These are phyloP conservation scores for Sinelater perroti DNA, from an alignment of 2,888 invertebrate species.

Conservation along the genomic window DNA sequence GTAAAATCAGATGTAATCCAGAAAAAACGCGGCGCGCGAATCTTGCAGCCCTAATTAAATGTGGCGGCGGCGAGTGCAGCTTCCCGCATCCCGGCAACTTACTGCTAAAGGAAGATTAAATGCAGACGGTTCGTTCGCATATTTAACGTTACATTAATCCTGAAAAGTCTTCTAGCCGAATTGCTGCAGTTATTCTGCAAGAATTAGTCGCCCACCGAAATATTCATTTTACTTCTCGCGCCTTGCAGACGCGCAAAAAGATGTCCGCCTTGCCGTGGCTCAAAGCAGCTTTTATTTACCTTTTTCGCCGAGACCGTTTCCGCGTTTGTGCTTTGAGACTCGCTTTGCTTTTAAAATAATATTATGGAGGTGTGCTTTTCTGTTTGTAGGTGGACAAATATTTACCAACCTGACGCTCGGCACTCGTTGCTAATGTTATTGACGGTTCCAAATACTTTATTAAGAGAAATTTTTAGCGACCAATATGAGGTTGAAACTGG, in stretches of 20 bases:
- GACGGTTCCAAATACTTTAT: too few relatives aligned
- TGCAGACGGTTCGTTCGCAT: constrained; percentile 42
- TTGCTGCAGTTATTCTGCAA: constrained; percentile 31
- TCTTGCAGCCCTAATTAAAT: constrained; percentile 20
- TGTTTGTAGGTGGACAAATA: constrained; percentile 2
- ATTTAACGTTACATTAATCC: constrained; percentile 42
- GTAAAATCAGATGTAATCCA: constrained; percentile 11
- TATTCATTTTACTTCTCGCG: constrained; percentile 29
- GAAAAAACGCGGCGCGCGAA: neutral
- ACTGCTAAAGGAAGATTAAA: constrained; percentile 30
- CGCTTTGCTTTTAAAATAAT: constrained; percentile 13
- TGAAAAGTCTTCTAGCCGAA: constrained; percentile 37
- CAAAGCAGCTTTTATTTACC: constrained; percentile 26
- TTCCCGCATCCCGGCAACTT: constrained; percentile 20
- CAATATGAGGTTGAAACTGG: too few relatives aligned
- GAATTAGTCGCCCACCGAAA: constrained; percentile 31
- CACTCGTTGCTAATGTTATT: neutral
- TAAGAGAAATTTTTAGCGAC: too few relatives aligned
- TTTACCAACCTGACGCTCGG: constrained; percentile 6
- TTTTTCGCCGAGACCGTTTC: constrained; percentile 9
- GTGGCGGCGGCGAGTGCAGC: constrained; percentile 11
- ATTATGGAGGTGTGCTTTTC: neutral
- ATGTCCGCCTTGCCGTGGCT: constrained; percentile 24
- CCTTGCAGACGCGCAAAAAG: constrained; percentile 17
- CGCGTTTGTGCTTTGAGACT: constrained; percentile 8